Conservation (phyloP, 2,888 invertebrate genomes). For the Sisyra nigra region DNA sequence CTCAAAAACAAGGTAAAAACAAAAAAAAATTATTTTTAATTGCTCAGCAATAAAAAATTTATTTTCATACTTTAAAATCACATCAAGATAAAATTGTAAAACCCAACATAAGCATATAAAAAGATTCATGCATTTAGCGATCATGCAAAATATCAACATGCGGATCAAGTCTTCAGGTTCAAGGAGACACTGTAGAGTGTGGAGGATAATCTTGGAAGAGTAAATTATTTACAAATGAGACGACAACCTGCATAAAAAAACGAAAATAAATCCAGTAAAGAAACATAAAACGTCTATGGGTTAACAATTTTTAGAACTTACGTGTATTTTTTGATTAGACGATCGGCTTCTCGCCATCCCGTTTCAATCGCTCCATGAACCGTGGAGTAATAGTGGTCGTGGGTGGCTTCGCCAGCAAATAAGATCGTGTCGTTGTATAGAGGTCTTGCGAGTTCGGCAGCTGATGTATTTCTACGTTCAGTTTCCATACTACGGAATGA, state of each 20-base stretch:
- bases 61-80: too few species aligned
- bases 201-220: background rate
- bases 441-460: slow-evolving; percentile 38
- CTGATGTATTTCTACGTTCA: slow-evolving; percentile 31
- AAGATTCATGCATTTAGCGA: background rate
- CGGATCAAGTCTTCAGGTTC: background rate
- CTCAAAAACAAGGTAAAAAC: too few species aligned
- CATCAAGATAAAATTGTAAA: too few species aligned
- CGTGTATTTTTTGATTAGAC: slow-evolving; percentile 24
- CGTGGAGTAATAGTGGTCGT: slow-evolving; percentile 29
- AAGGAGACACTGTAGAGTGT: background rate
- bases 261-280: too few species aligned
- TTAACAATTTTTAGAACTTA: slow-evolving; percentile 12
- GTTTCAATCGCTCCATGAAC: slow-evolving; percentile 38
- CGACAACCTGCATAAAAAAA: too few species aligned
- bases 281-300: too few species aligned
- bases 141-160: background rate
- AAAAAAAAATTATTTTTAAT: too few species aligned
- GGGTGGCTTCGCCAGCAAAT: slow-evolving; percentile 47
- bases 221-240: background rate
- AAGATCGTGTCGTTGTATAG: slow-evolving; percentile 33
- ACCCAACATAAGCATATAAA: too few species aligned
- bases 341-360: slow-evolving; percentile 34
- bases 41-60: too few species aligned
- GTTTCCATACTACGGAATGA: slow-evolving; percentile 37